Evolutionary conservation across 35 echinoderm and acorn worm genomes (phyloP), one percentile per base, ranked within the genome.

Genomic region (Chiridota heheva): DNA sequence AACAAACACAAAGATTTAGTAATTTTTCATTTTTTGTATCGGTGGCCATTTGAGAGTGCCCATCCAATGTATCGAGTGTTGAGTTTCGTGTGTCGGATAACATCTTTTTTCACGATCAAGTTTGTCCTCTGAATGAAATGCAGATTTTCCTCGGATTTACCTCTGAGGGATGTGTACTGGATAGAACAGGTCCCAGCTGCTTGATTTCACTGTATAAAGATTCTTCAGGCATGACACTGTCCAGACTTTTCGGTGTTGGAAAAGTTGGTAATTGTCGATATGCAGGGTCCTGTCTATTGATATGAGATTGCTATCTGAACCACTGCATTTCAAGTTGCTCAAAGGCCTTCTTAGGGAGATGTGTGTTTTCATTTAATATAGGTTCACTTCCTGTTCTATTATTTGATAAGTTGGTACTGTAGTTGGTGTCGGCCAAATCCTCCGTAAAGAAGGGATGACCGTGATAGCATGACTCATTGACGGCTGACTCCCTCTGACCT

Each of bases 361-460:
- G n/a, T n/a, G n/a, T n/a, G 17, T 61, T 92, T 24, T 85, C 83
- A 77, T 81, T 89, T 40, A 96, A 59, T 17, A 96, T 86, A 16
- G 92, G 92, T 48, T 96, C 92, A 58, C 92, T 96, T 3, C 92
- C 92, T 35, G 87, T 86, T 30, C 92, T 85, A 16, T 56, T 61
- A 32, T 84, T 59, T 17, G 44, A 38, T 32, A 28, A 48, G 40
- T 80, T 55, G 15, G 86, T 87, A 28, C 63, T 71, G 17, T 30
- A n/a, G n/a, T n/a, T n/a, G n/a, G n/a, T n/a, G n/a, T n/a, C n/a
- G n/a, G n/a, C 73, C 38, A 32, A 46, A 40, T 60, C 53, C 22
- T 44, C 28, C 7, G 42, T 28, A 6, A 30, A 78, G 12, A 64
- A 78, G 10, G 75, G 28, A 33, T 40, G 39, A 36, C 62, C 51